Evolutionary conservation across 2,797 vertebrate genomes (phyloP).

Genomic region (Saguinus oedipus): DNA sequence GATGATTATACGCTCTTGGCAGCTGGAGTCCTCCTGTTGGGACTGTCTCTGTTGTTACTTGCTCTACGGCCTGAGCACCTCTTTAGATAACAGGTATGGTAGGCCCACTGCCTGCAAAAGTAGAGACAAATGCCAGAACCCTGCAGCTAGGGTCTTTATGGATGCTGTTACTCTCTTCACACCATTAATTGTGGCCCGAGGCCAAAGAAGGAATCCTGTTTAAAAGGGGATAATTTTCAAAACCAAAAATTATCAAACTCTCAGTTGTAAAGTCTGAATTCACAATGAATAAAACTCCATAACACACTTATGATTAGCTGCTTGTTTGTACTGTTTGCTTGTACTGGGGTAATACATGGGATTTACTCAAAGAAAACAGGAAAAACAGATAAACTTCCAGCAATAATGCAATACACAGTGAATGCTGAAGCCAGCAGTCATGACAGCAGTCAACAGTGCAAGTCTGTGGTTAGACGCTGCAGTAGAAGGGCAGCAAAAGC

Average conservation of each 20-base stretch:
- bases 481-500: background rate
- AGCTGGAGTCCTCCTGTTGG: background rate
- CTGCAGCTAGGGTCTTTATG: background rate
- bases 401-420: no score
- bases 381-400: background rate
- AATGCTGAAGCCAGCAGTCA: background rate
- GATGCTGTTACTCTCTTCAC: background rate
- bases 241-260: background rate
- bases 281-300: background rate
- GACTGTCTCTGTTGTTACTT: background rate
- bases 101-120: background rate
- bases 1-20: background rate
- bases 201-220: background rate
- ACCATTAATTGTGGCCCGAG: background rate
- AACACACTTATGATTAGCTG: background rate
- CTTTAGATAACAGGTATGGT: background rate
- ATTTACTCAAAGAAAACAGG: background rate
- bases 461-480: background rate
- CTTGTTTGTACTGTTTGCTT: background rate
- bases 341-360: background rate
- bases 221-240: background rate
- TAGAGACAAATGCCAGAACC: background rate
- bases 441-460: rapidly evolving
- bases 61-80: background rate
- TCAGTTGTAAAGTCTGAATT: background rate